Conservation (phyloP, 2,888 invertebrate species). For the Acanthopleura granulata region DNA sequence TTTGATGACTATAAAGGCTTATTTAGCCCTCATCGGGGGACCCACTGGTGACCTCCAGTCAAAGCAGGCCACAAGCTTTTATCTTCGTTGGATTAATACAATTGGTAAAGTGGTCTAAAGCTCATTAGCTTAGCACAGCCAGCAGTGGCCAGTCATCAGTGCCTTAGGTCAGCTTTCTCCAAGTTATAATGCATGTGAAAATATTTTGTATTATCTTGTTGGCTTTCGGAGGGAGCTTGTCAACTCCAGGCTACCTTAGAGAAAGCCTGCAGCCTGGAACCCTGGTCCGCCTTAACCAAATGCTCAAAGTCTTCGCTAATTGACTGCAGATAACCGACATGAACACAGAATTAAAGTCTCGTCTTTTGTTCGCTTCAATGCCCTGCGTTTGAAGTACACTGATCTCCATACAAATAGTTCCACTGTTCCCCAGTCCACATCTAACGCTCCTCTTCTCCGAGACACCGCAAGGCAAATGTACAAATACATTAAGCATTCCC, state of each 20-base stretch:
- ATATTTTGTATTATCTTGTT: neutral
- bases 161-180: conserved; percentile 2
- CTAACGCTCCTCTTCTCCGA: too few relatives aligned
- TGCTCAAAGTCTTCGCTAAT: conserved; percentile 7
- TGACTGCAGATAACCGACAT: conserved; percentile 8
- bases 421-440: too few relatives aligned
- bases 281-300: neutral
- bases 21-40: neutral
- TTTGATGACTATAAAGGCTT: neutral
- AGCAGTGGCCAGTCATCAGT: neutral
- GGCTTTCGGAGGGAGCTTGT: neutral
- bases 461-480: too few relatives aligned
- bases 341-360: conserved; percentile 10
- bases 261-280: too few relatives aligned
- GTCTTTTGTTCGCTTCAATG: too few relatives aligned
- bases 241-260: neutral
- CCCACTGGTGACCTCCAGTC: neutral
- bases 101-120: conserved; percentile 11
- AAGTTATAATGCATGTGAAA: conserved; percentile 12
- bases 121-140: neutral
- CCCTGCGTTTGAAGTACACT: too few relatives aligned
- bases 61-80: neutral
- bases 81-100: conserved; percentile 13
- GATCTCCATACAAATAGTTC: too few relatives aligned
- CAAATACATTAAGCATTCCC: too few relatives aligned